Conservation (phyloP, 2,113 vertebrate genomes). For the Apaloderma vittatum region DNA sequence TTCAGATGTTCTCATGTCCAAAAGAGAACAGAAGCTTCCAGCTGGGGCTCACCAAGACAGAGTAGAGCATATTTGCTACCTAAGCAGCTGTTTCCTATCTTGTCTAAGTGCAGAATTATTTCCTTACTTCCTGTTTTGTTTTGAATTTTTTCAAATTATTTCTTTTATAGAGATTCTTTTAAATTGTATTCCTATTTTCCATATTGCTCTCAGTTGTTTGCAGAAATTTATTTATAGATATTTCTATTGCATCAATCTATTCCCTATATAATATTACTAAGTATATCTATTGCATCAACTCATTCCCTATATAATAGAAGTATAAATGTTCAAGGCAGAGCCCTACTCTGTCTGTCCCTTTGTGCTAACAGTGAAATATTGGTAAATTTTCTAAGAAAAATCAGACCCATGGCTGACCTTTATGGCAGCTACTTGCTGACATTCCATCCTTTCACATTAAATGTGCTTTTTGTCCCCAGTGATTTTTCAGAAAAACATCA, state of each 20-base stretch:
- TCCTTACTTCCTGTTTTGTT: neutral
- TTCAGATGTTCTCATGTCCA: neutral
- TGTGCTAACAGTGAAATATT: neutral
- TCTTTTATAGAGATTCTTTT: neutral
- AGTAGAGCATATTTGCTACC: neutral
- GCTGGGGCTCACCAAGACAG: neutral
- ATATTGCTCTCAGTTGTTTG: neutral
- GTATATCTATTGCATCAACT: too few relatives aligned
- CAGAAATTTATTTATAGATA: neutral
- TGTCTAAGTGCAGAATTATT: neutral
- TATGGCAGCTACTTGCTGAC: neutral
- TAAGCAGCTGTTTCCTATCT: conserved; percentile 10
- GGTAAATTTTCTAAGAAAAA: neutral
- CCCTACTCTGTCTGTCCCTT: neutral
- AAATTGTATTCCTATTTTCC: neutral
- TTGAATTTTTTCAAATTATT: neutral
- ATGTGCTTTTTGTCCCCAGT: neutral
- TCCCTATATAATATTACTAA: too few relatives aligned
- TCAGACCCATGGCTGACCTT: neutral
- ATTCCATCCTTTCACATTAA: neutral
- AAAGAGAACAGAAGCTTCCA: neutral
- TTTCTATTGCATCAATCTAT: neutral
- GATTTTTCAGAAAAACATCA: neutral
- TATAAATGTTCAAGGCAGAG: neutral
- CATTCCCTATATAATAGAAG: too few relatives aligned